Base-by-base conservation (phyloP, 2,888 invertebrate species). In the Tipula vernalis region DNA sequence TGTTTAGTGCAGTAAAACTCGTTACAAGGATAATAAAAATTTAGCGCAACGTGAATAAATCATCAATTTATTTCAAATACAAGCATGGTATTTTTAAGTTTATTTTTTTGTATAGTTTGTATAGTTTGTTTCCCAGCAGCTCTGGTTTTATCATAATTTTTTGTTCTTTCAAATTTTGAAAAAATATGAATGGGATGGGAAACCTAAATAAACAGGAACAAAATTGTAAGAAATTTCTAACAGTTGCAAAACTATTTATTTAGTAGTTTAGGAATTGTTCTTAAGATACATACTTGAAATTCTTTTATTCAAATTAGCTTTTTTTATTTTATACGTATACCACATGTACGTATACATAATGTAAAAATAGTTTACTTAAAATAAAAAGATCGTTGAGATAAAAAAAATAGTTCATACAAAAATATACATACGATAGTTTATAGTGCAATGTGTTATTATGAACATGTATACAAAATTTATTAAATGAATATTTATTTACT, bases 1-100 rank as follows among this genome's bases (percentile, higher is more conserved):
- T 71, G 28, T 18, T 71, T 71, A 13, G 71, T 71, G 71, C 71
- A 71, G 71, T 71, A 71, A 71, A 71, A 71, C 71, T 71, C 71
- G 71, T 18, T 71, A 71, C 28, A 71, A 71, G 71, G 28, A 71
- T 71, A 71, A 28, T 71, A 71, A 71, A 71, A 71, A 71, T 71
- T 71, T 71, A 71, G 71, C 28, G 71, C 71, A 71, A 71, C 71
- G 8, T 71, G 71, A 71, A 71, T 71, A 71, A 71, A 71, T 71
- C 71, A 71, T 71, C 71, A 71, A 71, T 71, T 71, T 71, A 71
- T 71, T 71, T 71, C 71, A 71, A 71, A 71, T 71, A 71, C 71
- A 10, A 71, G 71, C 28, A 71, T 28, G 71, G 28, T 4, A 71
- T 71, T 71, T 71, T 71, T 71, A 28, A 71, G 71, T 8, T 28